phyloP scores from a whole-genome alignment of 2,888 invertebrate species.

The Leptinotarsa peninsularis region DNA sequence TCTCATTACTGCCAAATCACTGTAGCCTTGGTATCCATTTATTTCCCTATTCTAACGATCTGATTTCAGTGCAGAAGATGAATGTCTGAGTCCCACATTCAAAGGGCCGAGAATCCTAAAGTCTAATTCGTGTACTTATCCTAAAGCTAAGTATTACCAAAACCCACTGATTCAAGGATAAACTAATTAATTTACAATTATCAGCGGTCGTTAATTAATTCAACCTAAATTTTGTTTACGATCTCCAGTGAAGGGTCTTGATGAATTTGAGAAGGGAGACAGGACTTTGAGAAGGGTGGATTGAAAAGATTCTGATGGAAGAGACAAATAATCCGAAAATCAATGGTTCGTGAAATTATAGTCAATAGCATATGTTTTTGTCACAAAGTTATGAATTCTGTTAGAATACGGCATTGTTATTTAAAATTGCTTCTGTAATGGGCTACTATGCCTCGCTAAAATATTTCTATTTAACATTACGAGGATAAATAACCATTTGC shows the following conservation, averaged over 20 bases:
- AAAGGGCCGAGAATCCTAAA: background rate
- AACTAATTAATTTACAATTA: constrained; percentile 9
- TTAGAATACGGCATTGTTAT: background rate
- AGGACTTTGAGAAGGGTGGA: background rate
- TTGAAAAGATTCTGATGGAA: background rate
- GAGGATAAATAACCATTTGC: no score
- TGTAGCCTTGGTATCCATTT: no score
- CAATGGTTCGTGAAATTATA: background rate
- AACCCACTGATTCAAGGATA: constrained; percentile 1
- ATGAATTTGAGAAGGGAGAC: background rate
- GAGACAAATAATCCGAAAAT: background rate
- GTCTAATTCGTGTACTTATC: constrained; percentile 4
- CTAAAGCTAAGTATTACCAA: background rate
- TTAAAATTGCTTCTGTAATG: no score
- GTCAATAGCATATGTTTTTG: no score
- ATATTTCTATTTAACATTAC: no score
- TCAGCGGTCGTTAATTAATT: constrained; percentile 9
- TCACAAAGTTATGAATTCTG: no score
- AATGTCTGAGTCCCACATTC: no score
- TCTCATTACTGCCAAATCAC: no score
- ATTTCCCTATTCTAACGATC: no score
- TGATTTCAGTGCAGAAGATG: no score
- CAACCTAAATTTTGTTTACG: constrained; percentile 1
- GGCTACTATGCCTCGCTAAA: no score
- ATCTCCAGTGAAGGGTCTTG: background rate